phyloP scores from a whole-genome alignment of 1,140 invertebrate species.

The Drosophila nebulosa region DNA sequence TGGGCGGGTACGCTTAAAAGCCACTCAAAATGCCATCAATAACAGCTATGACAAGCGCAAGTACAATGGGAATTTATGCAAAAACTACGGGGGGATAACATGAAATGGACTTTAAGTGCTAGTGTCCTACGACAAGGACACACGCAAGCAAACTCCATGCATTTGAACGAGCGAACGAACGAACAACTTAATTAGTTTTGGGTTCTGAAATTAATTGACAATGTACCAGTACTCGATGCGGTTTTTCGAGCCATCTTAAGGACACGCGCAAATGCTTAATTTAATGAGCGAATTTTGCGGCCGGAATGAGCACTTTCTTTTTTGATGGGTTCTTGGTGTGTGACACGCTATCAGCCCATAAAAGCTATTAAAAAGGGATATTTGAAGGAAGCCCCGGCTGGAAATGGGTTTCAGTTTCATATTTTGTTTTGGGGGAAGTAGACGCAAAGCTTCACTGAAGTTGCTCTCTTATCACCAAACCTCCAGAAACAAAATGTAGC shows the following conservation, averaged over 20 bases:
- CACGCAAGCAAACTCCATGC: background rate
- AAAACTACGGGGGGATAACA: conserved; percentile 17
- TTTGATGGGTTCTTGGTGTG: conserved; percentile 17
- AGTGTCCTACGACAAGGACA: conserved; percentile 1
- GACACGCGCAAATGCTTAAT: conserved; percentile 51
- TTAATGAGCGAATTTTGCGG: conserved; percentile 23
- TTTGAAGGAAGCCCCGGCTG: background rate
- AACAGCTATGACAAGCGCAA: conserved; percentile 22
- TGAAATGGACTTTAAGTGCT: conserved; percentile 8
- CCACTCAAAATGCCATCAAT: conserved; percentile 59
- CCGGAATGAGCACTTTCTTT: background rate
- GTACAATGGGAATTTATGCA: conserved; percentile 34
- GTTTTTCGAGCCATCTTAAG: conserved; percentile 20
- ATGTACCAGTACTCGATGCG: conserved; percentile 15
- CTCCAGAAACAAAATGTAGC: background rate
- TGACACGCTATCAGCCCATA: conserved; percentile 55
- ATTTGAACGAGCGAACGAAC: too few relatives aligned
- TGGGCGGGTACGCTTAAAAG: conserved; percentile 25
- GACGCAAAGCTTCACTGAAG: background rate
- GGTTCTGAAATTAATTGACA: conserved; percentile 30
- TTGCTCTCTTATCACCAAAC: background rate
- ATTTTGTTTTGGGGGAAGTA: background rate
- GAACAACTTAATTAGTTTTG: conserved; percentile 24
- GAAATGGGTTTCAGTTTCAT: background rate
- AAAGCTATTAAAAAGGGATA: conserved; percentile 58